Conservation (phyloP, 2,113 vertebrate genomes). For the Larimichthys polyactis region DNA sequence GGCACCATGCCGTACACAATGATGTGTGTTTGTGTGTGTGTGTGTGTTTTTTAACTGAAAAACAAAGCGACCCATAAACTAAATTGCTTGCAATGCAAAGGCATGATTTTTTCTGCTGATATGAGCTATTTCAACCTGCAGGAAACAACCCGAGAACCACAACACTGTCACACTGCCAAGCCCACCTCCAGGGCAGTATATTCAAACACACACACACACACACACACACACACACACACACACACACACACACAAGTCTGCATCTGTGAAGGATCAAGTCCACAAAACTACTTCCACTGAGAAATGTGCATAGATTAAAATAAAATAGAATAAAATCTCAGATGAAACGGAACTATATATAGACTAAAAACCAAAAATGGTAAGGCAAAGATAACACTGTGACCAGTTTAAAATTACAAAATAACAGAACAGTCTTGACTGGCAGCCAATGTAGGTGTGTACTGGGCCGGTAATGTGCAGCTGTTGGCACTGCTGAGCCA, state of each 20-base stretch:
- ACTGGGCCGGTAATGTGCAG: constrained; percentile 56
- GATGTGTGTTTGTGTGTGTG: background rate
- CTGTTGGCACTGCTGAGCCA: constrained; percentile 57
- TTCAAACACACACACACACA: constrained; percentile 23
- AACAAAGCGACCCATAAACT: constrained; percentile 28
- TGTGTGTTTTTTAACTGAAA: no score
- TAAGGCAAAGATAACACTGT: background rate
- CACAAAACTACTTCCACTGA: constrained; percentile 26
- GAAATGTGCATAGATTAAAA: constrained; percentile 12
- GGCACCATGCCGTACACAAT: constrained; percentile 22
- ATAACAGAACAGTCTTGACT: constrained; percentile 40
- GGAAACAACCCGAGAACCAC: constrained; percentile 43
- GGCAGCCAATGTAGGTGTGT: constrained; percentile 44
- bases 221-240: background rate
- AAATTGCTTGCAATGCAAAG: constrained; percentile 40
- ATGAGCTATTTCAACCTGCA: constrained; percentile 39
- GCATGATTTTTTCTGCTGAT: constrained; percentile 17
- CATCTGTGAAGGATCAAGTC: constrained; percentile 29
- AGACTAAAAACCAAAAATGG: background rate
- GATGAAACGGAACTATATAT: constrained; percentile 7
- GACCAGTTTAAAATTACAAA: constrained; percentile 36
- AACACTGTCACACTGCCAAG: constrained; percentile 44
- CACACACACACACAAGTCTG: constrained; percentile 5
- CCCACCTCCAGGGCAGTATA: constrained; percentile 36
- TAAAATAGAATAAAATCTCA: background rate